Conservation (phyloP, 1,140 invertebrate genomes). For the Zaprionus africanus region DNA sequence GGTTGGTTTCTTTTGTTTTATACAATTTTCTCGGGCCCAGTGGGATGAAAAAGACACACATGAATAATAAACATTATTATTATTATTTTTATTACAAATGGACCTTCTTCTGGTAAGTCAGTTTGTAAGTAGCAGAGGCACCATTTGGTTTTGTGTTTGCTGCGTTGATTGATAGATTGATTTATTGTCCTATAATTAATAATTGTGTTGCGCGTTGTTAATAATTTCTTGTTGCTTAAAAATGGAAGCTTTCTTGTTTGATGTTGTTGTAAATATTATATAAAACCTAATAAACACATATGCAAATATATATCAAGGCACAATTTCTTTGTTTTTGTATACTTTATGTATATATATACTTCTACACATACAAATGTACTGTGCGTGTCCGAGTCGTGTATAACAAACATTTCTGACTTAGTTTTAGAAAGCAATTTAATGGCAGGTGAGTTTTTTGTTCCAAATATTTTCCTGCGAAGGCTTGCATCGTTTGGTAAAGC, state of each 20-base stretch:
- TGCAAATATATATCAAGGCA: conserved; percentile 66
- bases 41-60: conserved; percentile 20
- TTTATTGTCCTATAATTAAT: conserved; percentile 22
- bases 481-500: conserved; percentile 38
- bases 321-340: conserved; percentile 67
- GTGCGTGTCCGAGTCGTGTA: conserved; percentile 26
- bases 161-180: conserved; percentile 27
- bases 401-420: conserved; percentile 58
- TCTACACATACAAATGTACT: conserved; percentile 28
- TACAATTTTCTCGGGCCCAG: conserved; percentile 12
- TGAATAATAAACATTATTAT: conserved; percentile 9
- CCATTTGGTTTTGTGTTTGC: conserved; percentile 38
- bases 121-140: conserved; percentile 56
- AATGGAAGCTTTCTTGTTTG: conserved; percentile 34
- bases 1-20: background rate
- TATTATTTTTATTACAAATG: conserved; percentile 13
- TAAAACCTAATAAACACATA: conserved; percentile 43
- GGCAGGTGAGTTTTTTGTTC: conserved; percentile 70
- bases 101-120: conserved; percentile 27
- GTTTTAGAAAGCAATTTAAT: conserved; percentile 78
- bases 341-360: conserved; percentile 40
- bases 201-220: conserved; percentile 52
- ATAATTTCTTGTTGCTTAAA: conserved; percentile 19
- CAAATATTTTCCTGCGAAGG: conserved; percentile 38
- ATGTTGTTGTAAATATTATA: conserved; percentile 21